Evolutionary conservation across 2,888 invertebrate species (phyloP).

Genomic region (Ormyrus rosae): DNA sequence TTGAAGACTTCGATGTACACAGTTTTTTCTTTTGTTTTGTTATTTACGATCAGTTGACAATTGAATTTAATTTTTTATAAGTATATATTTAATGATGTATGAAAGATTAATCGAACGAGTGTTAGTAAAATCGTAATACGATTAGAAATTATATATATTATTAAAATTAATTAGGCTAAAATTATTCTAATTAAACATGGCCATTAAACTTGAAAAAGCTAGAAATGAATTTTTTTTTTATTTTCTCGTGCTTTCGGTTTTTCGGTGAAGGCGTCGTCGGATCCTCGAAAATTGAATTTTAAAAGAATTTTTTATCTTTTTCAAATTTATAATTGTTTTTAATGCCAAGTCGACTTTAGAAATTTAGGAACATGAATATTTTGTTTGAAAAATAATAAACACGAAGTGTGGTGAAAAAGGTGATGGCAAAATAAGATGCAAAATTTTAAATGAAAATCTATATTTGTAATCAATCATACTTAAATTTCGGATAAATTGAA

Average conservation of each 20-base stretch:
- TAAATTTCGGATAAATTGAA: background rate
- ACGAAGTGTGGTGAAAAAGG: slow-evolving; percentile 37
- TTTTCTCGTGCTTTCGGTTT: slow-evolving; percentile 63
- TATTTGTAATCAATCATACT: slow-evolving; percentile 39
- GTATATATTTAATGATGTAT: slow-evolving; percentile 2
- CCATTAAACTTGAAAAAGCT: slow-evolving; percentile 74
- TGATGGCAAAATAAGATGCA: background rate
- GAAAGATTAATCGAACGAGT: slow-evolving; percentile 15
- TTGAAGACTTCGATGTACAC: background rate
- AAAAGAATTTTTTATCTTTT: background rate
- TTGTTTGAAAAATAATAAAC: background rate
- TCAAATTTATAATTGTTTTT: too few relatives aligned
- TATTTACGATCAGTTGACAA: background rate
- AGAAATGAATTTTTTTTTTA: slow-evolving; percentile 65
- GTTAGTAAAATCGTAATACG: slow-evolving; percentile 9
- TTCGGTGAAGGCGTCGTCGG: slow-evolving; percentile 55
- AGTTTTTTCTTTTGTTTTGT: background rate
- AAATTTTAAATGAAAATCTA: slow-evolving; percentile 20
- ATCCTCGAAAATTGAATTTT: slow-evolving; percentile 17
- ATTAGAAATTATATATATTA: slow-evolving; percentile 1
- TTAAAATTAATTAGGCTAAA: slow-evolving; percentile 5
- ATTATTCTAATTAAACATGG: slow-evolving; percentile 58
- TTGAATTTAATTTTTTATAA: slow-evolving; percentile 1
- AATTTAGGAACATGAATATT: too few relatives aligned
- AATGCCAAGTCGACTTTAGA: too few relatives aligned